Evolutionary conservation across 35 echinoderm and acorn worm species (phyloP), one percentile per base, ranked within the genome.

Genomic region (Lytechinus pictus): DNA sequence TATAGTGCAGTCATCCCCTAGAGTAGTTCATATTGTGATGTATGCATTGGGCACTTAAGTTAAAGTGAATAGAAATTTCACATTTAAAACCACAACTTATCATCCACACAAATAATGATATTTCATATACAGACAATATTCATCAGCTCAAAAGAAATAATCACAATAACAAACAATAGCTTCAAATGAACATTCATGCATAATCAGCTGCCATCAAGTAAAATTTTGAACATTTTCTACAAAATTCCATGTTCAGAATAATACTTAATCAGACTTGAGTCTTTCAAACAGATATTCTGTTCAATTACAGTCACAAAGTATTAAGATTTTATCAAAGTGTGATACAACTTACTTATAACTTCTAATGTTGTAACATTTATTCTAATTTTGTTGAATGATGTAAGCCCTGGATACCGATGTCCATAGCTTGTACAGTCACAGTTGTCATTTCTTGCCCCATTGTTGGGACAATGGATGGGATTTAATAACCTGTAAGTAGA

Each of bases 301-400:
- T 44, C 33, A 44, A 44, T 44, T 44, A 44, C 33, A 44, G 33
- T 44, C 33, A 44, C 33, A 44, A 44, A 44, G 33, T 44, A 44
- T 44, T 44, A 44, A 44, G 33, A 2, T 44, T 44, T 44, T 44
- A 44, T 44, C 33, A 44, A 44, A 44, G 33, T 44, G 33, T n/a
- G 28, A 54, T 28, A 93, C 9, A 33, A 51, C 95, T 99, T 96
- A 99, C 98, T 98, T 94, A 99, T 96, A 4, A 99, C 88, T 96
- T 97, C 96, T 95, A 99, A 89, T 87, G 57, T 94, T 44, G 96
- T 98, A 8, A 99, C 93, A 89, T 97, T 96, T 57, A 99, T 21
- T 95, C 98, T 94, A 13, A 99, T 79, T 92, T 99, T 99, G 56
- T 57, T 97, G 94, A 99, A 99, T 54, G 96, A 96, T 57, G 97